These are phyloP conservation scores for Meghimatium bilineatum DNA, from an alignment of 2,888 invertebrate species.

Conservation along the genomic window DNA sequence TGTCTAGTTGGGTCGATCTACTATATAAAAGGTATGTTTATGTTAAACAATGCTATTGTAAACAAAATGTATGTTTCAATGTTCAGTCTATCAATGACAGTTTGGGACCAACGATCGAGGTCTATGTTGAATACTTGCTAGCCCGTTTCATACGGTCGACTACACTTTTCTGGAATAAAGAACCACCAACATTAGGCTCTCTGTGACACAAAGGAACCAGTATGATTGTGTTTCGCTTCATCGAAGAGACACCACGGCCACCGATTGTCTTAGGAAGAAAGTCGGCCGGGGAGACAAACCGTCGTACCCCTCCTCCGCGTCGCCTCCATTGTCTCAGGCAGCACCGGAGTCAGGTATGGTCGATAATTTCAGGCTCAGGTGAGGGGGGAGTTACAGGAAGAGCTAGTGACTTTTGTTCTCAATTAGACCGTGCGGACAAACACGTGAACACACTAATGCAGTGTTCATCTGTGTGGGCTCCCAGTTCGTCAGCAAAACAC, in stretches of 20 bases:
- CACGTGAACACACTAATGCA: not conserved
- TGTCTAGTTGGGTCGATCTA: no score
- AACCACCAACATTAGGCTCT: not conserved
- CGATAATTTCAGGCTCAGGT: slow-evolving; percentile 41
- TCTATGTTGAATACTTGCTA: not conserved
- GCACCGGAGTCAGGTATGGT: slow-evolving; percentile 22
- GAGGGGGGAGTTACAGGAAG: slow-evolving; percentile 9
- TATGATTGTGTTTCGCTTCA: slow-evolving; percentile 25
- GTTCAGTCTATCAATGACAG: no score
- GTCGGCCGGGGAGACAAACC: slow-evolving; percentile 20
- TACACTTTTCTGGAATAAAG: slow-evolving; percentile 19
- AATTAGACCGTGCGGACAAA: slow-evolving; percentile 29
- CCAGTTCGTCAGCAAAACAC: no score
- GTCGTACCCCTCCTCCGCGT: not conserved
- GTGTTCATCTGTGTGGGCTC: not conserved
- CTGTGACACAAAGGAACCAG: slow-evolving; percentile 10
- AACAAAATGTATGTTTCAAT: no score
- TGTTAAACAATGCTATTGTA: no score
- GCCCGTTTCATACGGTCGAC: not conserved
- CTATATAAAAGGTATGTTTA: no score
- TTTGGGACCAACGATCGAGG: no score
- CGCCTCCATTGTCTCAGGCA: slow-evolving; percentile 16
- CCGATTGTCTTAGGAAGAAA: slow-evolving; percentile 26
- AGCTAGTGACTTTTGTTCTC: slow-evolving; percentile 27
- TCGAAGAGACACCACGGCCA: slow-evolving; percentile 26